Evolutionary conservation across 2,888 invertebrate species (phyloP).

Genomic region (Epinotia nisella): DNA sequence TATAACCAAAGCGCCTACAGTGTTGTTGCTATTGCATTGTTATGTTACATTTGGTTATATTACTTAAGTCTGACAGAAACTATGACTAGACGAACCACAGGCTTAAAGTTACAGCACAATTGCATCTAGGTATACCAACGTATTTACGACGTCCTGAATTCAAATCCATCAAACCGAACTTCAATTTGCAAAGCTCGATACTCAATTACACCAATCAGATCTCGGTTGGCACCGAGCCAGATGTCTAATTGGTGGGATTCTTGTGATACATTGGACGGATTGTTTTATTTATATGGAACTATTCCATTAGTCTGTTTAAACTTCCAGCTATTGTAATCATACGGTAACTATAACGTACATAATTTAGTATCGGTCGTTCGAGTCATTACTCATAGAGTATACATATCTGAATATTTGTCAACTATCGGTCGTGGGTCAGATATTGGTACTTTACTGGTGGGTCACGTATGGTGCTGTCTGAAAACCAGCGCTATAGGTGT

Average conservation of each 20-base stretch:
- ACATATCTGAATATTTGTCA: no score
- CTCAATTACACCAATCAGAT: constrained; percentile 43
- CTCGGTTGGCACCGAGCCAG: constrained; percentile 36
- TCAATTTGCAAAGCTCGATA: constrained; percentile 30
- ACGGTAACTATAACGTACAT: not conserved
- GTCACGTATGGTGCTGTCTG: no score
- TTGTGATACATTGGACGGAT: constrained; percentile 31
- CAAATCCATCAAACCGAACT: constrained; percentile 29
- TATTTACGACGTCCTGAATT: constrained; percentile 12
- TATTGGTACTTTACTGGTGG: no score
- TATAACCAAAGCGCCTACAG: no score
- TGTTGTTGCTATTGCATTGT: no score
- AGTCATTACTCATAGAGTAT: no score
- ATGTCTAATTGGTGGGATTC: constrained; percentile 42
- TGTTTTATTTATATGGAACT: constrained; percentile 26
- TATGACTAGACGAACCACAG: not conserved
- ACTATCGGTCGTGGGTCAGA: no score
- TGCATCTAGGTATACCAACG: not conserved
- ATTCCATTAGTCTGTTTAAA: not conserved
- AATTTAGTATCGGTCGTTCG: no score
- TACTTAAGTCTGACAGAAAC: not conserved
- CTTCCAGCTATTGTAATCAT: no score
- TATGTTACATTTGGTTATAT: not conserved
- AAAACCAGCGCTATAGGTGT: no score
- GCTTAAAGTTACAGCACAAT: not conserved